These are phyloP conservation scores for Crocodylus rhombifer DNA, from an alignment of 2,797 vertebrate species.

Conservation along the genomic window DNA sequence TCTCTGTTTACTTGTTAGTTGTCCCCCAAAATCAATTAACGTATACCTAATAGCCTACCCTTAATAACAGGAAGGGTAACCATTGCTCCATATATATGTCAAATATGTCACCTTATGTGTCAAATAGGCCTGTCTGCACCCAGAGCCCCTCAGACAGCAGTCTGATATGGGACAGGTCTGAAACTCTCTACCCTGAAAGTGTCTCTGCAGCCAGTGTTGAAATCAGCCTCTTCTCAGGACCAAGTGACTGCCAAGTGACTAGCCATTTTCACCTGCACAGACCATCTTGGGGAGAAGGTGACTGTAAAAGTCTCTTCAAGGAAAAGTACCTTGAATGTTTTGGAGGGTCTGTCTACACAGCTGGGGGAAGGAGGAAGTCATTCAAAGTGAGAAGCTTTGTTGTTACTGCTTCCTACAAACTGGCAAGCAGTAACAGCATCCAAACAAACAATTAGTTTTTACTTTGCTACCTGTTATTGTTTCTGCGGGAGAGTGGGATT, in stretches of 20 bases:
- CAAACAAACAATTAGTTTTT: conserved; percentile 19
- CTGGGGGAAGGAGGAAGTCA: background rate
- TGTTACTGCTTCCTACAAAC: background rate
- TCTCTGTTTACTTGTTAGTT: no score
- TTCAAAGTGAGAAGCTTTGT: background rate
- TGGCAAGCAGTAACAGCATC: background rate
- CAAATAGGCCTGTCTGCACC: background rate
- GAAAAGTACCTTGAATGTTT: background rate
- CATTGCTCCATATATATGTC: no score
- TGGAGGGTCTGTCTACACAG: background rate
- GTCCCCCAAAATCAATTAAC: no score
- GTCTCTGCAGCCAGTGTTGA: background rate
- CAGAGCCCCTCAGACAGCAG: background rate
- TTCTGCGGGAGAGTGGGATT: background rate
- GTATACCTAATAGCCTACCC: no score
- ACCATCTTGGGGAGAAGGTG: background rate
- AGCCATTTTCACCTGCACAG: background rate
- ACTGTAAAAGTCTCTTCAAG: background rate
- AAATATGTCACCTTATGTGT: no score
- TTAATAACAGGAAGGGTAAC: no score
- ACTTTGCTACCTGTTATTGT: no score
- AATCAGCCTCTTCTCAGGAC: background rate
- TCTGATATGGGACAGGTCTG: background rate
- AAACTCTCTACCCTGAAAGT: background rate
- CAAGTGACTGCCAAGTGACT: background rate